Percentiles rank a stretch among this genome's conserved stretches.
Conservation (phyloP, 2,888 invertebrate genomes). For the Amphipyra berbera region DNA sequence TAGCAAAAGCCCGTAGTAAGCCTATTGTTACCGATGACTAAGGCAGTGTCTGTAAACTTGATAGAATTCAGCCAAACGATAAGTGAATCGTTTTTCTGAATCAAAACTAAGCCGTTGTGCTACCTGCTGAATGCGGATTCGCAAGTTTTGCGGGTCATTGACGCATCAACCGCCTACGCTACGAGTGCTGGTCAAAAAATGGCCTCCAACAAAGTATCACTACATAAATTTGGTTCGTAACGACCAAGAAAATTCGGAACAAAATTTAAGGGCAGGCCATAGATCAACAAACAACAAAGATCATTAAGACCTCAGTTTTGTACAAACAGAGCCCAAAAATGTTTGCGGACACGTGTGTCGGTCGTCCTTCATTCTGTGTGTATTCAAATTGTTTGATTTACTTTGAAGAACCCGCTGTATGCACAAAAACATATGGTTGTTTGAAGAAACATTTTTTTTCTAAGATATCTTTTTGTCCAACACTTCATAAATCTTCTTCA, state of each 20-base stretch:
- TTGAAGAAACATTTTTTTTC: slow-evolving; percentile 52
- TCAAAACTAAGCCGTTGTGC: slow-evolving; percentile 68
- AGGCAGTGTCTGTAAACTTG: slow-evolving; percentile 49
- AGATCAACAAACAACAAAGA: slow-evolving; percentile 67
- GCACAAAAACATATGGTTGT: slow-evolving; percentile 70
- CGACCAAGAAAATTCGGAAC: slow-evolving; percentile 45
- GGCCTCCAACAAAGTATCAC: slow-evolving; percentile 56
- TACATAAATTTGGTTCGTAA: slow-evolving; percentile 50
- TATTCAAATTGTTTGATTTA: slow-evolving; percentile 76
- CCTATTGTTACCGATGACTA: slow-evolving; percentile 51
- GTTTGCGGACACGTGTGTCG: slow-evolving; percentile 83
- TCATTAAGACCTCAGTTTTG: slow-evolving; percentile 74
- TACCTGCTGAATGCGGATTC: slow-evolving; percentile 87
- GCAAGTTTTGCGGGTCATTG: slow-evolving; percentile 89
- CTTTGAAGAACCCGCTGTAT: slow-evolving; percentile 81
- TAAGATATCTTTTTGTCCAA: slow-evolving; percentile 46
- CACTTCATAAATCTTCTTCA: slow-evolving; percentile 62
- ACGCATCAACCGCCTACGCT: slow-evolving; percentile 87
- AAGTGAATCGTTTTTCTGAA: slow-evolving; percentile 67
- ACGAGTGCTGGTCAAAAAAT: slow-evolving; percentile 77
- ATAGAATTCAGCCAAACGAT: slow-evolving; percentile 66
- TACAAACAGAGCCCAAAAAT: slow-evolving; percentile 79
- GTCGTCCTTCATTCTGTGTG: slow-evolving; percentile 78
- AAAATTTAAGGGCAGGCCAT: slow-evolving; percentile 56
- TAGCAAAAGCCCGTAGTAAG: slow-evolving; percentile 25